Evolutionary conservation across 2,113 vertebrate genomes (phyloP).

Genomic region (Microcebus griseorufus): DNA sequence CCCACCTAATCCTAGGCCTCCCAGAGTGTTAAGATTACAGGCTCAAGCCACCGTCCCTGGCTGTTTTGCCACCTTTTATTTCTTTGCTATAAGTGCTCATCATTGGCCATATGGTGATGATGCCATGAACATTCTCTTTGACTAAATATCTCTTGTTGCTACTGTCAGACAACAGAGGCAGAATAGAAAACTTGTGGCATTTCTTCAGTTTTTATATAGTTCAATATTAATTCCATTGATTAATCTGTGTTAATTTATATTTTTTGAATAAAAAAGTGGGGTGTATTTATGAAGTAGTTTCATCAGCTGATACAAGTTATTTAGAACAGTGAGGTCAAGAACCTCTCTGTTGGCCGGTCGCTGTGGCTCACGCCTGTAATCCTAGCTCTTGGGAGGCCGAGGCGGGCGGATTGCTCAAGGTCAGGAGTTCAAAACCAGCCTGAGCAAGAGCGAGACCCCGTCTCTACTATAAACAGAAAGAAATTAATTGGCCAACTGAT

Average conservation of each 20-base stretch:
- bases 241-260: slow-evolving; percentile 5
- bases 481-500: too few relatives aligned
- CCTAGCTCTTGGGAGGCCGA: too few relatives aligned
- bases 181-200: not conserved
- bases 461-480: too few relatives aligned
- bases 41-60: fast-evolving
- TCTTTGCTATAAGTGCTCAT: not conserved
- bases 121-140: not conserved
- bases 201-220: slow-evolving; percentile 16
- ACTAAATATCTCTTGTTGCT: not conserved
- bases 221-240: not conserved
- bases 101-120: not conserved
- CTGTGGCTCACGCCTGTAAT: too few relatives aligned
- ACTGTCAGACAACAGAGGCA: not conserved
- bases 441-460: too few relatives aligned
- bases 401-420: too few relatives aligned
- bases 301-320: slow-evolving; percentile 17
- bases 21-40: not conserved
- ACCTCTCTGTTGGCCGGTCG: not conserved
- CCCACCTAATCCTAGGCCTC: not conserved
- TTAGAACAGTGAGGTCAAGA: slow-evolving; percentile 30
- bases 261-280: slow-evolving; percentile 44
- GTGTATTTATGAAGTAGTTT: slow-evolving; percentile 18
- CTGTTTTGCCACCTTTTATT: slow-evolving; percentile 22
- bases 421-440: too few relatives aligned